Evolutionary conservation across 2,888 invertebrate species (phyloP), one percentile per base, ranked within the genome.

Genomic region (Epistrophe eligans): DNA sequence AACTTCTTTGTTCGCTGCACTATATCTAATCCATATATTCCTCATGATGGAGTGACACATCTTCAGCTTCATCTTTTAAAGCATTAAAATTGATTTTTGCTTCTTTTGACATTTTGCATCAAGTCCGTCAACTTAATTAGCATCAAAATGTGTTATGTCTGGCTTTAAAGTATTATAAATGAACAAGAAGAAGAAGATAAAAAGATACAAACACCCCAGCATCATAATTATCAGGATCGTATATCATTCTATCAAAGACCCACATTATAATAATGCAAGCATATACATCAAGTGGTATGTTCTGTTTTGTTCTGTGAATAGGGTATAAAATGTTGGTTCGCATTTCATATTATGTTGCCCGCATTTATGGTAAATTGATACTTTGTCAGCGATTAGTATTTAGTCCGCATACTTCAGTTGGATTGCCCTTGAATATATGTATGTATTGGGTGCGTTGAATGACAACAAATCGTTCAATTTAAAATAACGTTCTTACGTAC

Each of bases 331-430:
- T 55, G 60, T 15, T 45, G 45, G 11, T 77, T 32, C 32, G 57
- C 28, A 15, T 43, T 57, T 67, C 77, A 74, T 67, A 55, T 32
- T 15, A 38, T 77, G 77, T 73, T 60, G 70, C 77, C 85, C 73
- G 85, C 85, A 82, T 77, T 50, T 77, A 77, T 62, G 67, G 87
- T 83, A 83, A 87, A 83, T 83, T 83, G 87, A 87, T 87, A 87
- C 83, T 82, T 87, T 76, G 87, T 87, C 83, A 79, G 76, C 77
- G 55, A 85, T 85, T 85, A 85, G 85, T 82, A 73, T 24, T n/a
- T n/a, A 58, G 77, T 81, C 82, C 45, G 74, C 64, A 28, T 4
- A 10, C 62, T 70, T 77, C 72, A 67, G 73, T 38, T 70, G 58
- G 2, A 13, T 35, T 72, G 64, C 45, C 71, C 72, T 72, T 72